phyloP scores from a whole-genome alignment of 1,140 invertebrate genomes.

The Drosophila rhopaloa region DNA sequence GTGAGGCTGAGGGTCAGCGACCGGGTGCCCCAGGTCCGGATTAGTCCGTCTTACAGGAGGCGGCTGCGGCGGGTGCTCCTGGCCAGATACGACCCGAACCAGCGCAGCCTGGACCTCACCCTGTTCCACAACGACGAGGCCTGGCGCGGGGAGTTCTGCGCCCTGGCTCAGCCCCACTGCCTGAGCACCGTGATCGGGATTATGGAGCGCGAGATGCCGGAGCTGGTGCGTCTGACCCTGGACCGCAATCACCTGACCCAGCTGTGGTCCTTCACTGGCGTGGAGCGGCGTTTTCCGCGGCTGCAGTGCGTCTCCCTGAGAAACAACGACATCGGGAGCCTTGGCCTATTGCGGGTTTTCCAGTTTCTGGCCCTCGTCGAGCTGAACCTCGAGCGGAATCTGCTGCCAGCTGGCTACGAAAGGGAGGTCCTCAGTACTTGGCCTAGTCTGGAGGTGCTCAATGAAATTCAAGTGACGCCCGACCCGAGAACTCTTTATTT shows the following conservation, averaged over 20 bases:
- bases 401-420: constrained; percentile 37
- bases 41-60: constrained; percentile 3
- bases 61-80: constrained; percentile 22
- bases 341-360: constrained; percentile 20
- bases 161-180: constrained; percentile 26
- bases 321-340: constrained; percentile 22
- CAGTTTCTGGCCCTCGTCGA: constrained; percentile 14
- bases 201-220: constrained; percentile 23
- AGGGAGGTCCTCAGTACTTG: constrained; percentile 7
- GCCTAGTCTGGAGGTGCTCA: constrained; percentile 23
- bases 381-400: constrained; percentile 33
- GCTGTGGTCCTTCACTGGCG: constrained; percentile 11
- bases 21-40: constrained; percentile 18
- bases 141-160: constrained; percentile 36
- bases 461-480: neutral
- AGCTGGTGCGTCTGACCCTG: constrained; percentile 24
- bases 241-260: constrained; percentile 41
- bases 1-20: constrained; percentile 29
- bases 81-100: constrained; percentile 19
- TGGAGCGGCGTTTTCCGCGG: constrained; percentile 28
- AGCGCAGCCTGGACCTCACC: constrained; percentile 27
- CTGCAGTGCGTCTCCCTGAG: constrained; percentile 40
- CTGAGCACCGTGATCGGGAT: constrained; percentile 29
- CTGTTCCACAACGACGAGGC: constrained; percentile 27
- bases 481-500: neutral